Conservation (phyloP, 2,888 invertebrate genomes). For the Gastrophysa polygoni region DNA sequence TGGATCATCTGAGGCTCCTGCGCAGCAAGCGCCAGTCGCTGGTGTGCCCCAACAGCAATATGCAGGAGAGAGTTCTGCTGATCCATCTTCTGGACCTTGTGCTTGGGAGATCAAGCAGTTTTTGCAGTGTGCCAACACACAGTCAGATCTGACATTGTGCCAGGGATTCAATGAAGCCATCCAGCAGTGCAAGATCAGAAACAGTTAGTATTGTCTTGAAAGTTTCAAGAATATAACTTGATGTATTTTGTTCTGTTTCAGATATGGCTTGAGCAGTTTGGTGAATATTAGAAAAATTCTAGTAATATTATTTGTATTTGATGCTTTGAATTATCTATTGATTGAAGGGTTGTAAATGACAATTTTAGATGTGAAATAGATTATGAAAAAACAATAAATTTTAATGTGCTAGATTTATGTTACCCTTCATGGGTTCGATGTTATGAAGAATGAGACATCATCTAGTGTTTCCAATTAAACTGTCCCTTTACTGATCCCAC, state of each 20-base stretch:
- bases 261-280: too few species aligned
- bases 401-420: too few species aligned
- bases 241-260: too few species aligned
- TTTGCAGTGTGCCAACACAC: constrained; percentile 90
- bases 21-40: constrained; percentile 56
- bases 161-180: constrained; percentile 98
- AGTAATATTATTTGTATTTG: neutral
- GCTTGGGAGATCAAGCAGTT: constrained; percentile 96
- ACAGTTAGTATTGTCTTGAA: constrained; percentile 63
- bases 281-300: too few species aligned
- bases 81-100: constrained; percentile 75
- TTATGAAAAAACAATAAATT: too few species aligned
- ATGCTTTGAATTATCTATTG: neutral
- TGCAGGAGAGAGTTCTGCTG: constrained; percentile 52
- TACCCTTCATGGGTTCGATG: too few species aligned
- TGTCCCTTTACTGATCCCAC: too few species aligned
- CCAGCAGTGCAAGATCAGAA: constrained; percentile 88
- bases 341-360: too few species aligned
- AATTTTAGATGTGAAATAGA: too few species aligned
- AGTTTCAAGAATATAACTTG: too few species aligned
- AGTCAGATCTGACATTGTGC: constrained; percentile 88
- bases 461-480: too few species aligned
- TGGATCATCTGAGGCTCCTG: constrained; percentile 56
- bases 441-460: too few species aligned
- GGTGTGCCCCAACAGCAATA: constrained; percentile 57